These are phyloP conservation scores for Xiphorhynchus elegans DNA, from an alignment of 2,113 vertebrate genomes.

Conservation along the genomic window DNA sequence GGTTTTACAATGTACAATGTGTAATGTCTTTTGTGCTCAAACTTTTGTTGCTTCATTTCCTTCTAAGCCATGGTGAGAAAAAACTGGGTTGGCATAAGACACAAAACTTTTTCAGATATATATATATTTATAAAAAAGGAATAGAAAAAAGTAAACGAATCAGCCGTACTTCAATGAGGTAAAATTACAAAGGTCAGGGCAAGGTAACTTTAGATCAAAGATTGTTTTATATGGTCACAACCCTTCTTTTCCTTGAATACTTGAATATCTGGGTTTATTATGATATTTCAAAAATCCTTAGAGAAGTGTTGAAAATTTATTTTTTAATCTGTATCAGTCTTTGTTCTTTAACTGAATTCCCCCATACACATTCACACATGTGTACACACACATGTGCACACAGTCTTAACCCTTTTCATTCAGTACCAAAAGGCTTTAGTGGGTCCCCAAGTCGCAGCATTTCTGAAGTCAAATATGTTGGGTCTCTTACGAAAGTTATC, in stretches of 20 bases:
- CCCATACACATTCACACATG: background rate
- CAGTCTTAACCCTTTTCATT: background rate
- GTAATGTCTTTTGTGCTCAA: background rate
- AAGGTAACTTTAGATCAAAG: background rate
- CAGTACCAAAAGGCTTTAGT: background rate
- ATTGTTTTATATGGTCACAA: background rate
- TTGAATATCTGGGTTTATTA: background rate
- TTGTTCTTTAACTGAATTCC: background rate
- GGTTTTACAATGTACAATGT: background rate
- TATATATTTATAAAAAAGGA: too few relatives aligned
- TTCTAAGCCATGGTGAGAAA: background rate
- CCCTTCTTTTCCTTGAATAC: background rate
- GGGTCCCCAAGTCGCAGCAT: background rate
- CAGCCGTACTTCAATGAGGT: background rate
- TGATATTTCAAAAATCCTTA: background rate
- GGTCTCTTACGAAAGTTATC: background rate
- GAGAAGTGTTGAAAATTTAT: background rate
- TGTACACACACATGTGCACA: rapidly evolving
- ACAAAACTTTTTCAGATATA: background rate
- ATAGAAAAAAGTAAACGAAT: background rate
- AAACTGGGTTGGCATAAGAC: background rate
- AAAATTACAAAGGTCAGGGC: background rate
- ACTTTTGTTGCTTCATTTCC: background rate
- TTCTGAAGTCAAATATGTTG: background rate
- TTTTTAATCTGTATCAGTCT: background rate